These are phyloP conservation scores for Sinotaia quadrata DNA, from an alignment of 2,888 invertebrate species.

Conservation along the genomic window DNA sequence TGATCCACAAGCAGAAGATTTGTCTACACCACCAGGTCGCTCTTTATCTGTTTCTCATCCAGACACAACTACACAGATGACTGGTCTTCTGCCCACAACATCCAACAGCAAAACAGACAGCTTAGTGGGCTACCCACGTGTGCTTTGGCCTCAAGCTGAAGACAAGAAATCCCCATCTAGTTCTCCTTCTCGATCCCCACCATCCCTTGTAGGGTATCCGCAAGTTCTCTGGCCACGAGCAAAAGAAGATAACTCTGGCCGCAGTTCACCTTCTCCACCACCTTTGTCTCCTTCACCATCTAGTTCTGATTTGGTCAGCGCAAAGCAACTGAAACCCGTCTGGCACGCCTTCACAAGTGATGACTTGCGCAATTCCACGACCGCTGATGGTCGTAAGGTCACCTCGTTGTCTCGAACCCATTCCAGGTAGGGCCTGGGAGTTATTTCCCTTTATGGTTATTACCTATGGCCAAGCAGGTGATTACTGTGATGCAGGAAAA, in stretches of 20 bases:
- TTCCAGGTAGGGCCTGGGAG: constrained; percentile 59
- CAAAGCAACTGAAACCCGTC: constrained; percentile 10
- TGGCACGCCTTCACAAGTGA: constrained; percentile 25
- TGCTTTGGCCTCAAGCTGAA: constrained; percentile 49
- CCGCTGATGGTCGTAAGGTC: constrained; percentile 60
- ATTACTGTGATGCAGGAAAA: constrained; percentile 5
- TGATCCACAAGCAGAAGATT: constrained; percentile 8
- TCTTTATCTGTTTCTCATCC: neutral
- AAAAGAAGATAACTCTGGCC: constrained; percentile 18
- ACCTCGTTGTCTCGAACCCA: constrained; percentile 68
- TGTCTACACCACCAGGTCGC: constrained; percentile 4
- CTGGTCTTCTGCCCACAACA: neutral
- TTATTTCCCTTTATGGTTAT: constrained; percentile 1
- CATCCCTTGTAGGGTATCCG: constrained; percentile 8
- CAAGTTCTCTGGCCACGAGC: constrained; percentile 7
- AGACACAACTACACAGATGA: neutral
- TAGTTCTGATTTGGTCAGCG: neutral
- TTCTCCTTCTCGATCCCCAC: neutral
- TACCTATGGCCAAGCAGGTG: neutral
- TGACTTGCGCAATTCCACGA: constrained; percentile 30
- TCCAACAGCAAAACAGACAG: constrained; percentile 40
- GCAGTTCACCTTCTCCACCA: constrained; percentile 8
- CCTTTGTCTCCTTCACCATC: neutral
- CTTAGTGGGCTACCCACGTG: constrained; percentile 54
- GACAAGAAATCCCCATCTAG: neutral